Percentiles rank a stretch among this genome's conserved stretches.
Conservation (phyloP, 2,113 vertebrate genomes). For the Lates calcarifer region DNA sequence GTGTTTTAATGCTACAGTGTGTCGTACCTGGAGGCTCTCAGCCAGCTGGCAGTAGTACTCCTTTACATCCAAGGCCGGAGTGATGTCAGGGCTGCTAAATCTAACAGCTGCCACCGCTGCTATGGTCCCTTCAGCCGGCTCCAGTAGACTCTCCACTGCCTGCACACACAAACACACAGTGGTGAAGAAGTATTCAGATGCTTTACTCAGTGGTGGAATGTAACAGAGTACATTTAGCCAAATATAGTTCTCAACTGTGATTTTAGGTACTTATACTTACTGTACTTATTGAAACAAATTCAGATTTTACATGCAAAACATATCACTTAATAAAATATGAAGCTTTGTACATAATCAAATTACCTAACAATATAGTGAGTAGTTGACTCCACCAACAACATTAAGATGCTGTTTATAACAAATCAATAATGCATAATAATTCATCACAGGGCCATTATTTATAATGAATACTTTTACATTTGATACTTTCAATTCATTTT, state of each 20-base stretch:
- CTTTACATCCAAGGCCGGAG: conserved; percentile 75
- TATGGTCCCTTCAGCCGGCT: conserved; percentile 56
- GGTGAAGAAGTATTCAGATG: not conserved
- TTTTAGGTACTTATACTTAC: not conserved
- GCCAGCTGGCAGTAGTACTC: conserved; percentile 81
- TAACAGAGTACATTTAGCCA: conserved; percentile 1
- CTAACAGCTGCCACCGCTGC: conserved; percentile 56
- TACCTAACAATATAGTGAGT: too few species aligned
- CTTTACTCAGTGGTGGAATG: not conserved
- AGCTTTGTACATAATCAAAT: not conserved
- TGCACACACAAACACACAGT: conserved; percentile 57
- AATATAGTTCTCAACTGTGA: not conserved
- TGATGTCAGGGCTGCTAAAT: conserved; percentile 81
- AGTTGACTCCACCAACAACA: too few species aligned
- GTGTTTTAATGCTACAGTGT: conserved; percentile 40
- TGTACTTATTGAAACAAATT: too few species aligned
- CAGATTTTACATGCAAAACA: not conserved
- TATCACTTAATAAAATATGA: not conserved
- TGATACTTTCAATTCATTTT: too few species aligned
- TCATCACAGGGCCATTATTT: too few species aligned
- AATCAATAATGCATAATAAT: too few species aligned
- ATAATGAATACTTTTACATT: not conserved
- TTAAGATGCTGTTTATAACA: too few species aligned
- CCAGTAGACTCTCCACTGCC: conserved; percentile 69
- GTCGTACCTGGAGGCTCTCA: conserved; percentile 80